Evolutionary conservation across 53 echinoderm and acorn worm genomes (phyloP), one percentile per base, ranked within the genome.

Genomic region (Echinarachnius parma): DNA sequence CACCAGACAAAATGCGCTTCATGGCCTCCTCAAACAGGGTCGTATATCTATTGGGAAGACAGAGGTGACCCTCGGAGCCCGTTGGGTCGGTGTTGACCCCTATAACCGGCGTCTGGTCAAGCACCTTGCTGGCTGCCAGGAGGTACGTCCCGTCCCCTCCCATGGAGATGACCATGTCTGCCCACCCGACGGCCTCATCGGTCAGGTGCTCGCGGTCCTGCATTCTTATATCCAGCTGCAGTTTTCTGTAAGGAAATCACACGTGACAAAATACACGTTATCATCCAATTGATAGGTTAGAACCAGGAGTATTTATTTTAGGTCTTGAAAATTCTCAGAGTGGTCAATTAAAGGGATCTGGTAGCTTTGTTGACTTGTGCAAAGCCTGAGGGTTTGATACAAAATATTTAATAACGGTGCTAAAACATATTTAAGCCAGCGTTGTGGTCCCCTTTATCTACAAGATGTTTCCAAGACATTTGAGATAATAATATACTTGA

Each of bases 111-210:
- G 82, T 92, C 33, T 83, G 77, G 34, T 88, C 98, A 47, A 82
- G 61, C 3, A 98, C 88, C 34, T 91, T 91, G 21, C 80, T 78
- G 15, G 98, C 89, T 0, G 98, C 81, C 28, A 85, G 70, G 49
- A 98, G 83, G 81, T 85, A 98, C 9, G 98, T 98, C 5, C 98
- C 98, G 33, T 98, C 98, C 15, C 98, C 98, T 5, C 98, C 98
- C 9, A 87, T 91, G 3, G 98, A 77, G 2, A 98, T 55, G 13
- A 98, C 57, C 26, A 91, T 37, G 35, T 91, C 88, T 7, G 98
- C 98, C 88, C 92, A 88, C 30, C 61, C 34, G 0, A 88, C 78
- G 3, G 71, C 48, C 34, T 85, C 88, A 15, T 82, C 55, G 36
- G 76, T 83, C 44, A 75, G 66, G 23, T 82, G 69, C 27, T 67